A percentile compares a stretch with the other conserved stretches of the same genome.
These are phyloP conservation scores for Anolis carolinensis DNA, from an alignment of 2,113 vertebrate species.

Conservation along the genomic window DNA sequence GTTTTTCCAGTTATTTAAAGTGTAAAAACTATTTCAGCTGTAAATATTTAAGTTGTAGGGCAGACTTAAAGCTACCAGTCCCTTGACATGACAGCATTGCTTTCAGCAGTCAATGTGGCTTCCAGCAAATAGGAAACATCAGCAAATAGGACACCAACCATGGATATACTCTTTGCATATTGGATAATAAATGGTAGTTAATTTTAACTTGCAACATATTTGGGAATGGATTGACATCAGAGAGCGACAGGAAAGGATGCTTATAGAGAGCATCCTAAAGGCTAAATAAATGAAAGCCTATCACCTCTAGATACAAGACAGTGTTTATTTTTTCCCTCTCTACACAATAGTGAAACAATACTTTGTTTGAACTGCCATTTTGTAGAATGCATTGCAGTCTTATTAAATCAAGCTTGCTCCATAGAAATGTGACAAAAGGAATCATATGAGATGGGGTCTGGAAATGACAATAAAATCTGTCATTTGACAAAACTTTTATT, in stretches of 20 bases:
- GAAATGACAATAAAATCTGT: constrained; percentile 54
- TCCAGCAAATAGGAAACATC: constrained; percentile 14
- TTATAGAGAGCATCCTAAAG: constrained; percentile 32
- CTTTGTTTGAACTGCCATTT: constrained; percentile 33
- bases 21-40: not conserved
- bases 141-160: not conserved
- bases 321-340: constrained; percentile 6
- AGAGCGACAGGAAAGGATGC: constrained; percentile 17
- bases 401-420: constrained; percentile 44
- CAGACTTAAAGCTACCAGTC: constrained; percentile 34
- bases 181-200: constrained; percentile 48
- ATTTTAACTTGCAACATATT: constrained; percentile 47
- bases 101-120: constrained; percentile 25
- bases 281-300: constrained; percentile 49
- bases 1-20: not conserved
- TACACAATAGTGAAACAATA: constrained; percentile 22
- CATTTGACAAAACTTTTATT: constrained; percentile 19
- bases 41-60: not conserved
- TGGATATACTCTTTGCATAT: not conserved
- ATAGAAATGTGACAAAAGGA: constrained; percentile 41
- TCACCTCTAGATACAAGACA: constrained; percentile 16
- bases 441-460: constrained; percentile 40
- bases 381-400: constrained; percentile 24
- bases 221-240: constrained; percentile 25
- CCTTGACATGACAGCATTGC: constrained; percentile 12